Base-by-base conservation (phyloP, 2,113 vertebrate genomes). In the Thoracochromis brauschi region DNA sequence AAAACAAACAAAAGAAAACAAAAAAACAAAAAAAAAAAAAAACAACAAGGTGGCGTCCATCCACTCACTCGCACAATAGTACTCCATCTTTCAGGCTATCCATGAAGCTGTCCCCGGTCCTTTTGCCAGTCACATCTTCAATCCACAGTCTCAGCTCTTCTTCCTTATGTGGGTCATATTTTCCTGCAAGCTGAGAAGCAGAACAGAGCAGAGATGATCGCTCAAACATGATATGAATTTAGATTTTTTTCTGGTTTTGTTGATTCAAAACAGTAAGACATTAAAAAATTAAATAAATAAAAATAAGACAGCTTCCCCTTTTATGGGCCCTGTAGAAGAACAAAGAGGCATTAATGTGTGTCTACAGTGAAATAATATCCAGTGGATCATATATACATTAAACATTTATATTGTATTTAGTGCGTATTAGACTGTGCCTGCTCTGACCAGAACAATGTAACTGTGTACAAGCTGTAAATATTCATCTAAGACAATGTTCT, bases 111-210 rank as follows among this genome's bases (percentile, higher is more conserved):
- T 96, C 97, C 3, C 97, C 97, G 0, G 99, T 96, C 82, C 89
- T 96, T 71, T 95, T 96, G 1, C 98, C 97, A 0, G 97, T 98
- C 82, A 97, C 95, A 1, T 97, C 97, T 85, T 98, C 95, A 3
- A 99, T 98, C 98, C 98, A 99, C 49, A 97, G 87, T 2, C 97
- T 95, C 35, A 99, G 96, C 93, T 98, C 98, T 40, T 98, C 97
- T 84, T 99, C 98, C 83, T 95, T 96, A 31, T 97, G 97, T 2
- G 91, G 96, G 95, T 99, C 97, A 1, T 99, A 99, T 92, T 99
- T 99, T 90, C 97, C 97, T 19, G 98, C 98, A 80, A 99, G 93
- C 98, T 99, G 94, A 17, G 63, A 21, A 4, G n/a, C 11, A 26
- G 40, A 42, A 17, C 21, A 73, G 68, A 73, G 40, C 45, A 78